phyloP scores from a whole-genome alignment of 2,888 invertebrate genomes.

The Nephrotoma guestfalica region DNA sequence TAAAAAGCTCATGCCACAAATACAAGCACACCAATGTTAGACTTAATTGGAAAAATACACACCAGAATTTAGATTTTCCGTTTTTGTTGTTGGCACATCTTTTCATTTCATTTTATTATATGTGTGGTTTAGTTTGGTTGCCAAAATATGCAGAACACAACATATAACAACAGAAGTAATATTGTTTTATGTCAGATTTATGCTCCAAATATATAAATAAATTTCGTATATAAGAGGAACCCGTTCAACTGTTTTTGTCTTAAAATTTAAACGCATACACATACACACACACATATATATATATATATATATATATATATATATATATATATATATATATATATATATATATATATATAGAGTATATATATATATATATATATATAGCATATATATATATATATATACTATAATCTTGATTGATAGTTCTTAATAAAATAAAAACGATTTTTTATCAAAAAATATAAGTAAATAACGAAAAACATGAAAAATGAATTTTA shows the following conservation, averaged over 20 bases:
- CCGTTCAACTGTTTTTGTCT: not conserved
- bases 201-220: not conserved
- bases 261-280: not conserved
- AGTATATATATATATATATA: not conserved
- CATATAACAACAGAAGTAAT: not conserved
- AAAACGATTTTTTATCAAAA: not conserved
- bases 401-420: not conserved
- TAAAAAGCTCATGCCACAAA: not conserved
- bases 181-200: not conserved
- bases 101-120: not conserved
- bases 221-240: not conserved
- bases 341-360: not conserved
- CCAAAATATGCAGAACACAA: not conserved
- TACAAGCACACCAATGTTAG: not conserved
- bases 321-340: not conserved
- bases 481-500: not conserved
- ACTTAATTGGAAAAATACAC: not conserved
- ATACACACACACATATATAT: no score
- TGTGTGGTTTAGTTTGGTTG: not conserved
- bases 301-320: not conserved
- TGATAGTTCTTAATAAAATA: constrained; percentile 1
- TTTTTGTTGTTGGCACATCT: not conserved
- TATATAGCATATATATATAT: not conserved
- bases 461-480: not conserved
- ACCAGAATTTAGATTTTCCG: not conserved